Base-by-base conservation (phyloP, 1,140 invertebrate species). In the Hylaeus volcanicus region DNA sequence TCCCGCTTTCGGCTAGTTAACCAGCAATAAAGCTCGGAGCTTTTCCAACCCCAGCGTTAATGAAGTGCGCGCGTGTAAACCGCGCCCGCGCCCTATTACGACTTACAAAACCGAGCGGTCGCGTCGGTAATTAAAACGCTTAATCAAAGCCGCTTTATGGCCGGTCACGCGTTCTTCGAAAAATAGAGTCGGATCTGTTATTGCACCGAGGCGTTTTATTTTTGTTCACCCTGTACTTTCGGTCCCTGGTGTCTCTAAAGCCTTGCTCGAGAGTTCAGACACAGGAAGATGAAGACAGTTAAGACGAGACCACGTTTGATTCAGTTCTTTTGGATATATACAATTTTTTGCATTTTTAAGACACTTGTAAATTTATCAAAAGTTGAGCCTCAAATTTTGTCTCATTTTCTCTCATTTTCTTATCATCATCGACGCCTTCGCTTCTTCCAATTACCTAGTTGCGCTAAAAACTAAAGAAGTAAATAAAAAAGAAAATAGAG, bases 61-160 rank as follows among this genome's bases (percentile, higher is more conserved):
- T 79, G 69, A 79, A 79, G 77, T 79, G 70, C 61, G 56, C 43
- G 69, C 76, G 41, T 64, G 60, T 79, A 79, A 79, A 79, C 76
- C 72, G 70, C 60, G 5, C 26, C 60, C 26, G 43, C 60, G 3
- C 70, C n/a, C 77, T 73, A 73, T 79, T 79, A 79, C 70, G 70
- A 79, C 77, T 73, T 73, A 79, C 56, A 79, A 80, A 66, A 68
- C 53, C 55, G 70, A 14, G 6, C 61, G 61, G 71, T 37, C 26
- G 37, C 11, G 70, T 37, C 39, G 78, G 78, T 74, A 80, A 74
- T 80, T 80, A 80, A 80, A 80, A 68, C 72, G 78, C 43, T 80
- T 80, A 80, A 80, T 80, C 78, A 80, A 74, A 58, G 56, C 66
- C 60, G 70, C 53, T 79, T 79, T 79, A 72, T 14, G 5, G 37